phyloP scores from a whole-genome alignment of 1,140 invertebrate genomes.

The Trichonephila clavata region DNA sequence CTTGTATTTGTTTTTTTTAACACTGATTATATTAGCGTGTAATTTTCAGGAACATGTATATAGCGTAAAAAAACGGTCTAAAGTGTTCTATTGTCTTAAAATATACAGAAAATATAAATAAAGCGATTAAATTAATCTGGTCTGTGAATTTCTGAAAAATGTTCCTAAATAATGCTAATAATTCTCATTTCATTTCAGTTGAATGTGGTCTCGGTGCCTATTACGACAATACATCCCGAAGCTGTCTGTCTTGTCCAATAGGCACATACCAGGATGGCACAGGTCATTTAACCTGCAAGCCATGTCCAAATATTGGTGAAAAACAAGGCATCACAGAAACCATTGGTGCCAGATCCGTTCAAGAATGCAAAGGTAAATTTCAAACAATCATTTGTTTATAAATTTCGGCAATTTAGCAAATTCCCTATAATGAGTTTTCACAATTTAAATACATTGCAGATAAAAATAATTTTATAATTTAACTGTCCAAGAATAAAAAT shows the following conservation, averaged over 20 bases:
- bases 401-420: neutral
- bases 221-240: constrained; percentile 87
- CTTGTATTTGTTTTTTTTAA: too few species aligned
- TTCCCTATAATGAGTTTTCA: neutral
- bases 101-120: neutral
- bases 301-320: constrained; percentile 93
- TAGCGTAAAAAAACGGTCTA: neutral
- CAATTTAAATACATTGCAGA: too few species aligned
- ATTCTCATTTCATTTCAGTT: constrained; percentile 85
- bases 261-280: constrained; percentile 97
- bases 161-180: neutral
- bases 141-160: too few species aligned
- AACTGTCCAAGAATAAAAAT: too few species aligned
- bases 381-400: neutral
- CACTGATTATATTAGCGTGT: too few species aligned
- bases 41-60: too few species aligned
- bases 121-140: neutral
- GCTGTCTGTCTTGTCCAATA: constrained; percentile 91
- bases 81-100: neutral
- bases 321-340: constrained; percentile 92
- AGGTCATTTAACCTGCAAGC: constrained; percentile 92
- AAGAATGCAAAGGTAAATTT: constrained; percentile 91
- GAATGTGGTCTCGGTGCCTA: constrained; percentile 96
- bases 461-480: too few species aligned
- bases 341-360: constrained; percentile 90